Conservation (phyloP, 2,888 invertebrate genomes). For the Idaea dimidiata region DNA sequence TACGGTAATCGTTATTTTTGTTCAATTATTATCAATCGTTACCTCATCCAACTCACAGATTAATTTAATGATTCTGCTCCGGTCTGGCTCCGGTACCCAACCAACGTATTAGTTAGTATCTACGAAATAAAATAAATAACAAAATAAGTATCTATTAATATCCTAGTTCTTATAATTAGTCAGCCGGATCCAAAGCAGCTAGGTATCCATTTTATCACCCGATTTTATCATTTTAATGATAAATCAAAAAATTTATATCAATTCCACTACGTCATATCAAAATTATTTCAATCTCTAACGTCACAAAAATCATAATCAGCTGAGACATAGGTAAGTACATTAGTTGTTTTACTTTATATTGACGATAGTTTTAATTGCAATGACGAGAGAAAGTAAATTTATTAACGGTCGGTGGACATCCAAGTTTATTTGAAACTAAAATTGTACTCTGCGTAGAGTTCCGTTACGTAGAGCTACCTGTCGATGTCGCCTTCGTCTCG, state of each 20-base stretch:
- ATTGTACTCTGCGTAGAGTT: conserved; percentile 65
- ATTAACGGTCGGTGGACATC: conserved; percentile 48
- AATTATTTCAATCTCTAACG: background rate
- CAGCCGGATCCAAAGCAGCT: background rate
- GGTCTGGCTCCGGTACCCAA: too few species aligned
- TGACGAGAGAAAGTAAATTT: conserved; percentile 59
- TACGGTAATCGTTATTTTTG: conserved; percentile 2
- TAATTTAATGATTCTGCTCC: background rate
- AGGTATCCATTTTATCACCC: background rate
- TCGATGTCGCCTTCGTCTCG: conserved; percentile 61
- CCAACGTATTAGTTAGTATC: background rate
- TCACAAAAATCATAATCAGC: background rate
- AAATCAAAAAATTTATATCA: background rate
- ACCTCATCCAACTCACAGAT: conserved; percentile 18
- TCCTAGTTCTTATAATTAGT: background rate
- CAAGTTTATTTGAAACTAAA: conserved; percentile 64
- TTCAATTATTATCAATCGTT: conserved; percentile 17
- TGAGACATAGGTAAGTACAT: background rate
- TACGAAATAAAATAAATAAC: background rate
- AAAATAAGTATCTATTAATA: background rate
- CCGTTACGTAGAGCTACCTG: conserved; percentile 75
- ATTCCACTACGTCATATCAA: conserved; percentile 4
- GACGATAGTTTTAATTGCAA: conserved; percentile 31
- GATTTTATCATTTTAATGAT: background rate
- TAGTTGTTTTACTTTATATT: background rate